phyloP scores from a whole-genome alignment of 2,888 invertebrate genomes.

The Troglohyphantes excavatus region DNA sequence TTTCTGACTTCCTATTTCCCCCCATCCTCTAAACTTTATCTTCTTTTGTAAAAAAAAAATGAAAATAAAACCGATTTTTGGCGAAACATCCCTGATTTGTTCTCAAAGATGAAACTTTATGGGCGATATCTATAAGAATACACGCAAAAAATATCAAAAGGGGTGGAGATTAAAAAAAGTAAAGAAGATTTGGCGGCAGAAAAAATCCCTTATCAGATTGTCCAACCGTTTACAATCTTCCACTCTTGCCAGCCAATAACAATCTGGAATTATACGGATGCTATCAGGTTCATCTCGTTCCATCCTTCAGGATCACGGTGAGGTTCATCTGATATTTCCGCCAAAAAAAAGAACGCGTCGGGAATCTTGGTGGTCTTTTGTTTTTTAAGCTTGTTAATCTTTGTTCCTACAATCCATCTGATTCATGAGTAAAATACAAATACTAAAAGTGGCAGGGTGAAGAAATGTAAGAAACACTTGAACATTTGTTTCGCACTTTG shows the following conservation, averaged over 20 bases:
- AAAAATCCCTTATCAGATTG: constrained; percentile 54
- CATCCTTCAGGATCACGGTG: constrained; percentile 38
- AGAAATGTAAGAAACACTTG: background rate
- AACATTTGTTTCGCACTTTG: background rate
- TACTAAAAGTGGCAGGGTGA: background rate
- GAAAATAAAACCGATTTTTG: background rate
- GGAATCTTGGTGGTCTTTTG: constrained; percentile 9
- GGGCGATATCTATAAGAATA: constrained; percentile 22
- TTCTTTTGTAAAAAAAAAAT: constrained; percentile 4
- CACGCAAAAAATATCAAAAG: constrained; percentile 18
- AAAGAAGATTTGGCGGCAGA: constrained; percentile 7
- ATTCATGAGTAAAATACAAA: constrained; percentile 1
- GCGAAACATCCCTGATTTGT: constrained; percentile 53
- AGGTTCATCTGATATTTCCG: constrained; percentile 17
- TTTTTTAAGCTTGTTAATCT: background rate
- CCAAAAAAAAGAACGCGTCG: constrained; percentile 15
- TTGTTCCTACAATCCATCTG: constrained; percentile 26
- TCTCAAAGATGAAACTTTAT: constrained; percentile 44
- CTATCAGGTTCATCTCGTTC: constrained; percentile 40
- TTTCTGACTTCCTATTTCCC: background rate
- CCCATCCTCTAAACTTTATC: constrained; percentile 4
- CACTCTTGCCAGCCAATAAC: constrained; percentile 19
- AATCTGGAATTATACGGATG: constrained; percentile 64
- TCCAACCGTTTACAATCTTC: constrained; percentile 63
- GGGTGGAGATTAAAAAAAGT: constrained; percentile 14